Evolutionary conservation across 2,113 vertebrate genomes (phyloP).

Genomic region (Nycticorax nycticorax): DNA sequence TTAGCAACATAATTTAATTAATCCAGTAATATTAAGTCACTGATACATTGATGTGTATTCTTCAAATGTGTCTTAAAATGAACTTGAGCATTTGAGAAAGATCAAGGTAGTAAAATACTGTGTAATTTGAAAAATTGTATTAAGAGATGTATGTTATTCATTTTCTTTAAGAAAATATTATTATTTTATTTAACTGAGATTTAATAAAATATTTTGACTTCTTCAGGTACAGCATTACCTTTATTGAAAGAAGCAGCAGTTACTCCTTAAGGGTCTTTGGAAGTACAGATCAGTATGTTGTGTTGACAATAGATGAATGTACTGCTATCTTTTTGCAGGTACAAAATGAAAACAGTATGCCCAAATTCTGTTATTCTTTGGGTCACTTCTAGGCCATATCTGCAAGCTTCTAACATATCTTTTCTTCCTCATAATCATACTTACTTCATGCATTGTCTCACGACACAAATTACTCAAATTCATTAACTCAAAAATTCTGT

Average conservation of each 20-base stretch:
- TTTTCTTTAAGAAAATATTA: neutral
- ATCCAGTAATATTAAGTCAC: neutral
- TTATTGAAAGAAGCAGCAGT: constrained; percentile 83
- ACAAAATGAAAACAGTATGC: neutral
- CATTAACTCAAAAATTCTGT: neutral
- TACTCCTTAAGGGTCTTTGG: constrained; percentile 81
- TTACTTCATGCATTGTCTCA: neutral
- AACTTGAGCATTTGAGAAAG: neutral
- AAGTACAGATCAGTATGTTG: constrained; percentile 71
- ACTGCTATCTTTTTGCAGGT: constrained; percentile 90
- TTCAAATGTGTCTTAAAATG: neutral
- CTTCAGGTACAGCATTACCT: constrained; percentile 84
- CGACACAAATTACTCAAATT: neutral
- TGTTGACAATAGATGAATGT: constrained; percentile 88
- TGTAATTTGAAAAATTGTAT: neutral
- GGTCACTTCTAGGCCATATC: neutral
- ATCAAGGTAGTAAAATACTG: neutral
- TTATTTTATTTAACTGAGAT: neutral
- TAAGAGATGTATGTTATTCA: neutral
- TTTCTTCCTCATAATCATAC: neutral
- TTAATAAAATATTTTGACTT: neutral
- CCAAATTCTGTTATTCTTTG: neutral
- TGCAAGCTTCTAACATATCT: neutral
- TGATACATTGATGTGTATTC: neutral
- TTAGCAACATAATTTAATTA: neutral